These are phyloP conservation scores for Larimichthys polyactis DNA, from an alignment of 2,113 vertebrate genomes.

Conservation along the genomic window DNA sequence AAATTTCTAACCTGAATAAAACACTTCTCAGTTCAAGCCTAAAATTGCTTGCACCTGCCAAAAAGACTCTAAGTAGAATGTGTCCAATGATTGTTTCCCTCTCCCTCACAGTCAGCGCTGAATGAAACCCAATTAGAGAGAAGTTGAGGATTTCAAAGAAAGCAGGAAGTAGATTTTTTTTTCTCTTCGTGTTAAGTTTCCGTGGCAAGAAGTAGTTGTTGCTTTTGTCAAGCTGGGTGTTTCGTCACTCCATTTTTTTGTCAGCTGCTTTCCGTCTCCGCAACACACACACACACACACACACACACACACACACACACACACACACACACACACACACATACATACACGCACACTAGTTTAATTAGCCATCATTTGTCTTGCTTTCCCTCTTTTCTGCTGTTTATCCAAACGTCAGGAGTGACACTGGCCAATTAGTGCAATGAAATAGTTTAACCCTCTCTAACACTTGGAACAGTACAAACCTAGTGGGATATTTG, in stretches of 20 bases:
- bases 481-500: conserved; percentile 75
- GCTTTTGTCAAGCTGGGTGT: conserved; percentile 67
- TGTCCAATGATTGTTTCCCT: conserved; percentile 36
- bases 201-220: conserved; percentile 53
- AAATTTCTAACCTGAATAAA: conserved; percentile 1
- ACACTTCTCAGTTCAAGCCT: background rate
- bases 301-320: conserved; percentile 76
- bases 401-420: conserved; percentile 94
- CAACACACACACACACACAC: conserved; percentile 71
- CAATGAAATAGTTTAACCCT: conserved; percentile 92
- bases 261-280: conserved; percentile 65
- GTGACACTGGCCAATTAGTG: conserved; percentile 93
- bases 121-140: conserved; percentile 74
- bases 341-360: conserved; percentile 82
- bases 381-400: conserved; percentile 88
- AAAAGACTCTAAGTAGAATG: conserved; percentile 22
- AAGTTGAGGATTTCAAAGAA: conserved; percentile 65
- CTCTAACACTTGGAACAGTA: conserved; percentile 66
- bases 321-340: conserved; percentile 35
- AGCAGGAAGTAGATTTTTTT: conserved; percentile 40
- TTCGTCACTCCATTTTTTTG: conserved; percentile 63
- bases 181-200: conserved; percentile 46
- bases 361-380: conserved; percentile 95
- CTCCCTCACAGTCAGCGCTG: conserved; percentile 45
- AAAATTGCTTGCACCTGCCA: conserved; percentile 23